A percentile compares a stretch with the other conserved stretches of the same genome.
These are phyloP conservation scores for Pachycephala philippinensis DNA, from an alignment of 2,113 vertebrate genomes.

Conservation along the genomic window DNA sequence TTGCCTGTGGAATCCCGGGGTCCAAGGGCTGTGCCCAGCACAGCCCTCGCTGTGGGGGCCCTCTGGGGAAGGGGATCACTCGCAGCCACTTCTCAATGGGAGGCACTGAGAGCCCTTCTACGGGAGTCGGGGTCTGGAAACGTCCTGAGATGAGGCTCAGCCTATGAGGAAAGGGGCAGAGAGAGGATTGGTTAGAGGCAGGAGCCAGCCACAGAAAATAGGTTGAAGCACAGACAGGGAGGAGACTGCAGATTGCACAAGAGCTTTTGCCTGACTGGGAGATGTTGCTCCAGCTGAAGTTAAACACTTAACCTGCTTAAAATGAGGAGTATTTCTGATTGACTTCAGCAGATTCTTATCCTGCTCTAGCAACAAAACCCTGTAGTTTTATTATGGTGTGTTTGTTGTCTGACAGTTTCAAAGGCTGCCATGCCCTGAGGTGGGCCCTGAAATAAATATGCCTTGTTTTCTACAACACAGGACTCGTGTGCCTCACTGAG, in stretches of 20 bases:
- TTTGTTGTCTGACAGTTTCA: background rate
- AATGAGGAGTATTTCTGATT: background rate
- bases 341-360: background rate
- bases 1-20: background rate
- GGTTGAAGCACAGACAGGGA: background rate
- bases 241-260: background rate
- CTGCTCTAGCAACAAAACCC: background rate
- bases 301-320: background rate
- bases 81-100: slow-evolving; percentile 45
- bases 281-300: background rate
- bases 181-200: background rate
- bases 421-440: background rate
- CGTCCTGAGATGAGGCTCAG: slow-evolving; percentile 78
- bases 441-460: background rate
- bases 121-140: slow-evolving; percentile 70
- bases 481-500: background rate
- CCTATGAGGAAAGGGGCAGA: slow-evolving; percentile 62
- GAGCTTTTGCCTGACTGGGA: background rate
- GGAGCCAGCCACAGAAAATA: background rate
- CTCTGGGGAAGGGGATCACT: slow-evolving; percentile 57
- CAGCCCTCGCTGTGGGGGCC: background rate
- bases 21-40: background rate
- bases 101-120: slow-evolving; percentile 66
- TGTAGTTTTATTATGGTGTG: background rate
- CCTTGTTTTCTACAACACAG: background rate